Base-by-base conservation (phyloP, 2,797 vertebrate species). In the Hyperoplus immaculatus region DNA sequence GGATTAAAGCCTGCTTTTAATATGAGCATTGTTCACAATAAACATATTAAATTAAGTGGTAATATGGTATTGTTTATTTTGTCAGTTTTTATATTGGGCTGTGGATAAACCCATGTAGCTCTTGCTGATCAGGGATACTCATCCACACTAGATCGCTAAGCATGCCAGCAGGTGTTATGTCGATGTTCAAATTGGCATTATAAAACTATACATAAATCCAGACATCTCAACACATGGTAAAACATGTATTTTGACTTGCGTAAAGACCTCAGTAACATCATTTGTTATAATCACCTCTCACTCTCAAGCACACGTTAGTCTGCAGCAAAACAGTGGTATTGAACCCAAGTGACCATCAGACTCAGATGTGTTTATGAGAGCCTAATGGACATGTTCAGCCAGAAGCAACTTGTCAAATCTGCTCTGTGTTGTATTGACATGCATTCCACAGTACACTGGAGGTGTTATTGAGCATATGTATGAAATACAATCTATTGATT, bases 101-200 rank as follows among this genome's bases (percentile, higher is more conserved):
- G 7, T 51, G 43, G 0, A 38, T 59, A 11, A 69, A 53, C 53
- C 18, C 14, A 16, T 49, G 64, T 53, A 54, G 55, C 18, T n/a
- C 74, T 73, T 59, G 16, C 38, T 0, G 29, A 47, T 29, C 41
- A 62, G 46, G 49, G 49, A 29, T 11, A 11, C 43, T 62, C 50
- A 36, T 75, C 67, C 45, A 72, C 29, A 9, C 36, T 49, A 53
- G 59, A 64, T 13, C 1, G 61, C 60, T 29, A 0, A 6, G 63
- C 8, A 57, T 50, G 46, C 0, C 12, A 73, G 67, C 78, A 81
- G 72, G 57, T 80, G 78, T 81, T 81, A 0, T 8, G 21, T 45
- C 55, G 74, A 77, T 68, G 77, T 84, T 86, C 64, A 21, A 68
- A 38, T 84, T 62, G 74, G 82, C 77, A 61, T 58, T 13, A 16